Conservation (phyloP, 2,888 invertebrate species). For the Drosophila prostipennis region DNA sequence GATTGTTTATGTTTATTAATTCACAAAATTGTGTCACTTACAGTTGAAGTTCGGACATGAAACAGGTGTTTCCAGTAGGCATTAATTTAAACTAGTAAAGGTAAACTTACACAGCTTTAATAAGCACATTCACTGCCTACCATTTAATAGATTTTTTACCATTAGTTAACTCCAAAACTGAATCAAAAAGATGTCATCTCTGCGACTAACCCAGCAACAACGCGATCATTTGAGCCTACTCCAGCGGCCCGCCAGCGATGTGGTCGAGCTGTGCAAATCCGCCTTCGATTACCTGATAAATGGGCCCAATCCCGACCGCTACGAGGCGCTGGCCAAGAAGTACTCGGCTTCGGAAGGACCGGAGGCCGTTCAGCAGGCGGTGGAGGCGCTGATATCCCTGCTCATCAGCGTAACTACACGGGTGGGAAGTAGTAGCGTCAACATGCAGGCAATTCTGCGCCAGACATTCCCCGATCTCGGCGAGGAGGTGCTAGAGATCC, state of each 20-base stretch:
- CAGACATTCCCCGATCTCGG: conserved; percentile 69
- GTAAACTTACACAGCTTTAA: background rate
- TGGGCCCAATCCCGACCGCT: conserved; percentile 86
- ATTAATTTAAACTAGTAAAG: background rate
- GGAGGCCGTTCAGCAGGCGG: conserved; percentile 85
- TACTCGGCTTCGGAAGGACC: conserved; percentile 81
- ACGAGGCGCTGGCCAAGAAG: conserved; percentile 84
- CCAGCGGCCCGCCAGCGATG: conserved; percentile 85
- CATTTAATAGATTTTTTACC: background rate
- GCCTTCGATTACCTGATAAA: conserved; percentile 87
- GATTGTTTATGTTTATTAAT: conserved; percentile 7
- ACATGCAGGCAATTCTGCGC: conserved; percentile 65
- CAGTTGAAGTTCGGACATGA: background rate
- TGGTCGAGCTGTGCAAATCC: conserved; percentile 87
- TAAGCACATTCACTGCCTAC: background rate
- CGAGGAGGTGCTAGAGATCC: conserved; percentile 76
- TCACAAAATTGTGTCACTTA: background rate
- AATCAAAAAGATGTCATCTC: conserved; percentile 50
- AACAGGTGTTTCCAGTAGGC: background rate
- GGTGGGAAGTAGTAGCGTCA: conserved; percentile 86
- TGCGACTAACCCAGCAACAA: conserved; percentile 85
- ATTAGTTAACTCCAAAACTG: background rate
- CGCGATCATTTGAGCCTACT: conserved; percentile 86
- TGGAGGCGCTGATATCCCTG: conserved; percentile 90
- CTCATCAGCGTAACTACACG: conserved; percentile 89